Conservation (phyloP, 2,797 vertebrate genomes). For the Enteromius argenteus region DNA sequence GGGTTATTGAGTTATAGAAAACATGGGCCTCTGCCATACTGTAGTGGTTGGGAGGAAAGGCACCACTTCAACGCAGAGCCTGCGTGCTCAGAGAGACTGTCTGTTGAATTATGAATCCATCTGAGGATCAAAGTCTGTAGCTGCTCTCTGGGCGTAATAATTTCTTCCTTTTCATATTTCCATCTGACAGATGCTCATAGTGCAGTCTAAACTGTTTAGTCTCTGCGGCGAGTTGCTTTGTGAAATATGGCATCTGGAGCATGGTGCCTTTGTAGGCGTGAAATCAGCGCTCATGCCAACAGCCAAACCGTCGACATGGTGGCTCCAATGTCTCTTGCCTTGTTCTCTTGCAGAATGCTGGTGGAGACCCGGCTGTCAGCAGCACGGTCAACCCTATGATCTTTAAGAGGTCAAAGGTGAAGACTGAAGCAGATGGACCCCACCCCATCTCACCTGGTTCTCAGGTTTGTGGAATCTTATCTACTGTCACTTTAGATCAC, state of each 20-base stretch:
- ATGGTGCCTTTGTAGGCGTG: slow-evolving; percentile 61
- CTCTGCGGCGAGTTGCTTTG: slow-evolving; percentile 70
- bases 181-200: slow-evolving; percentile 69
- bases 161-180: slow-evolving; percentile 76
- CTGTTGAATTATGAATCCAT: slow-evolving; percentile 66
- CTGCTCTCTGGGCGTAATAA: slow-evolving; percentile 64
- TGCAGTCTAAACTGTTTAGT: slow-evolving; percentile 82
- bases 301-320: slow-evolving; percentile 55
- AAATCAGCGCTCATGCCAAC: slow-evolving; percentile 46
- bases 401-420: slow-evolving; percentile 89
- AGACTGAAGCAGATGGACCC: slow-evolving; percentile 83
- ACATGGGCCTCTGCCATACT: slow-evolving; percentile 63
- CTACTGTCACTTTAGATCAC: not conserved
- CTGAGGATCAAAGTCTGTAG: slow-evolving; percentile 69
- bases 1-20: slow-evolving; percentile 68
- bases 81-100: slow-evolving; percentile 62
- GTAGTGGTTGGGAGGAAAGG: slow-evolving; percentile 68
- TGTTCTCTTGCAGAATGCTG: slow-evolving; percentile 72
- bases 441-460: slow-evolving; percentile 84
- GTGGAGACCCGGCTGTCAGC: slow-evolving; percentile 85
- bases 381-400: slow-evolving; percentile 88
- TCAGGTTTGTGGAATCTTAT: slow-evolving; percentile 80
- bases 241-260: slow-evolving; percentile 68
- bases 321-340: slow-evolving; percentile 37
- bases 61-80: slow-evolving; percentile 45